Conservation (phyloP, 2,888 invertebrate genomes). For the Xestia c-nigrum region DNA sequence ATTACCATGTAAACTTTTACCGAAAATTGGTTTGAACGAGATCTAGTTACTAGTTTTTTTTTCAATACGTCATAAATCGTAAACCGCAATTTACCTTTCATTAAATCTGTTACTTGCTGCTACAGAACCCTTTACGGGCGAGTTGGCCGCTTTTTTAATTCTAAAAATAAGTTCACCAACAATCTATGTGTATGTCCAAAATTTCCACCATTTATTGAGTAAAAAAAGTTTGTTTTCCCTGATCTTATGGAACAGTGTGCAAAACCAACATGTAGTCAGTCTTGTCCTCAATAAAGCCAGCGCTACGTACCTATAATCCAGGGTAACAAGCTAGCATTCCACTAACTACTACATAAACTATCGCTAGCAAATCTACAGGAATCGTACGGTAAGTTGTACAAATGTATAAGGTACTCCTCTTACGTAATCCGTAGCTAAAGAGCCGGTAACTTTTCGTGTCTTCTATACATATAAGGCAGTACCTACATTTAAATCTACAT, state of each 20-base stretch:
- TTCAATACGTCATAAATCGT: too few species aligned
- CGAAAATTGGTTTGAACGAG: too few species aligned
- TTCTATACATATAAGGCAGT: neutral
- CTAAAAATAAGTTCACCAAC: neutral
- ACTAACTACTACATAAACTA: neutral
- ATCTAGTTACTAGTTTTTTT: too few species aligned
- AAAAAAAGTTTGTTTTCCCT: neutral
- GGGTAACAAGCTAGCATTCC: neutral
- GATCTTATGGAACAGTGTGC: neutral
- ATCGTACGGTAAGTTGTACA: neutral
- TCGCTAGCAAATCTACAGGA: neutral
- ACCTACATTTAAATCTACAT: slow-evolving; percentile 23
- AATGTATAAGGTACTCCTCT: too few species aligned
- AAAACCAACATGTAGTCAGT: neutral
- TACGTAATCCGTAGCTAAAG: neutral
- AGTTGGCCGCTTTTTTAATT: neutral
- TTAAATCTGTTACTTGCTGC: too few species aligned
- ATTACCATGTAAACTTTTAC: too few species aligned
- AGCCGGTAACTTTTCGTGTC: too few species aligned
- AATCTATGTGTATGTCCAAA: neutral
- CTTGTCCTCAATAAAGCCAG: neutral
- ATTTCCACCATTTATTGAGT: neutral
- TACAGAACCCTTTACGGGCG: too few species aligned
- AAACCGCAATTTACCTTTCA: too few species aligned
- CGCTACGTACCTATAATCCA: too few species aligned